Percentiles rank a stretch among this genome's conserved stretches.
These are phyloP conservation scores for Synergus gifuensis DNA, from an alignment of 2,888 invertebrate genomes.

Conservation along the genomic window DNA sequence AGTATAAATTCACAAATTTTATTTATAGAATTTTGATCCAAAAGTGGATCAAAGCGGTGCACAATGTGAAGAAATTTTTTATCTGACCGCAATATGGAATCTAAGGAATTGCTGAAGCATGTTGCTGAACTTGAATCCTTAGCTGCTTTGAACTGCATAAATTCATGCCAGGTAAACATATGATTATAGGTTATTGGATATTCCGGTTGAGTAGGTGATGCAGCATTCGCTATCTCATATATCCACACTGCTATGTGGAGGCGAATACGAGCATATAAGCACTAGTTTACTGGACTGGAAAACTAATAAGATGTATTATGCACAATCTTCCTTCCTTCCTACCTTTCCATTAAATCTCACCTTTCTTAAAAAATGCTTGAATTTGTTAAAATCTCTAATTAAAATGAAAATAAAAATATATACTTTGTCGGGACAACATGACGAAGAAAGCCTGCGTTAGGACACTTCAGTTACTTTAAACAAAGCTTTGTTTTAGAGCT, in stretches of 20 bases:
- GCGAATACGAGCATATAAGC: background rate
- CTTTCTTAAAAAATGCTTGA: background rate
- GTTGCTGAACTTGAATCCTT: background rate
- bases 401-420: background rate
- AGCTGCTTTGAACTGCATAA: conserved; percentile 7
- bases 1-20: too few species aligned
- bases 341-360: background rate
- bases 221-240: conserved; percentile 32
- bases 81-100: background rate
- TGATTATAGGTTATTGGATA: conserved; percentile 44
- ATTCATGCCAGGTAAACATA: conserved; percentile 27
- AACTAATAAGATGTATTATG: conserved; percentile 15
- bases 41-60: too few species aligned
- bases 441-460: background rate
- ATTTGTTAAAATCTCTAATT: background rate
- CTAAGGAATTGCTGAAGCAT: background rate
- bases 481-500: background rate
- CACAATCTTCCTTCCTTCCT: background rate
- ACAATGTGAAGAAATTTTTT: background rate
- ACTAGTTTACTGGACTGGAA: conserved; percentile 15
- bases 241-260: background rate
- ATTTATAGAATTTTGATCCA: too few species aligned
- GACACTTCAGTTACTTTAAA: background rate
- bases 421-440: background rate
- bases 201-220: conserved; percentile 43